A percentile compares a stretch with the other conserved stretches of the same genome.
Evolutionary conservation across 2,888 invertebrate species (phyloP).

Genomic region (Melanotus villosus): DNA sequence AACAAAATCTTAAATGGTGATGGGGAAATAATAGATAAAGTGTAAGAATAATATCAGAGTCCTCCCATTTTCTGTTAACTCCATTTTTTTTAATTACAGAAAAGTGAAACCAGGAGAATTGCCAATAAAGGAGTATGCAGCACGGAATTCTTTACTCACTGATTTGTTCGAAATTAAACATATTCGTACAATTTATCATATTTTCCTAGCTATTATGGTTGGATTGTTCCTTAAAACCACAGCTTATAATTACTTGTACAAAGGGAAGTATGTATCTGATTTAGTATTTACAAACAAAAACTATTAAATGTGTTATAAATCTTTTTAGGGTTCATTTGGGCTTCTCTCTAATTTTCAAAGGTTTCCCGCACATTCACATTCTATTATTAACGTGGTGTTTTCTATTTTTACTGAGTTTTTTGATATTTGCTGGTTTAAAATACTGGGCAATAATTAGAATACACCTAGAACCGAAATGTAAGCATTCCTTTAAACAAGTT

Average conservation of each 20-base stretch:
- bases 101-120: slow-evolving; percentile 53
- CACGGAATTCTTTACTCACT: slow-evolving; percentile 85
- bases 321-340: slow-evolving; percentile 64
- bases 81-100: not conserved
- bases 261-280: not conserved
- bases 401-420: slow-evolving; percentile 67
- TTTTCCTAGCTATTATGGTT: slow-evolving; percentile 84
- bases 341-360: slow-evolving; percentile 72
- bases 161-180: slow-evolving; percentile 84
- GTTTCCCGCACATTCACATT: slow-evolving; percentile 75
- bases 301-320: too few relatives aligned
- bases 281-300: too few relatives aligned
- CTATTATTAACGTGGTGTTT: slow-evolving; percentile 72
- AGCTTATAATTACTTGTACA: not conserved
- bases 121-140: slow-evolving; percentile 78
- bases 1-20: too few relatives aligned
- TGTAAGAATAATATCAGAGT: not conserved
- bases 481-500: not conserved
- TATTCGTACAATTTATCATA: slow-evolving; percentile 87
- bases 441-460: slow-evolving; percentile 21
- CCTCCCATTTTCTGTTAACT: not conserved
- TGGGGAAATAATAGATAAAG: not conserved
- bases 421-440: slow-evolving; percentile 19
- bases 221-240: slow-evolving; percentile 79
- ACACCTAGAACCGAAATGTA: slow-evolving; percentile 22